Evolutionary conservation across 1,140 invertebrate species (phyloP).

Genomic region (Venustaconcha ellipsiformis): DNA sequence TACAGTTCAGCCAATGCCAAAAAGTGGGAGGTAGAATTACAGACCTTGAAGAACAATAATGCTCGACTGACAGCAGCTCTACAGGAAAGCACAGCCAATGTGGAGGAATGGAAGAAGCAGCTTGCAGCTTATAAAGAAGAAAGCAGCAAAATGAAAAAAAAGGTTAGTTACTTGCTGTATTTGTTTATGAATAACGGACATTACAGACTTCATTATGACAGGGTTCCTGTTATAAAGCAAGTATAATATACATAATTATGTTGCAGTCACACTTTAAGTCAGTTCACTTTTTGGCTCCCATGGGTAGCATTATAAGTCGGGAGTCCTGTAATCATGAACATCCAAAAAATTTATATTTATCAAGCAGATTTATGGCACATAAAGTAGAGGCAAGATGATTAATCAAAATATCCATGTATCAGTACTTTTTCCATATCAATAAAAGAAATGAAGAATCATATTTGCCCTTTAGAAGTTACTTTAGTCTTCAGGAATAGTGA

Average conservation of each 20-base stretch:
- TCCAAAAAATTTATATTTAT: no score
- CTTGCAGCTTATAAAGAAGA: constrained; percentile 96
- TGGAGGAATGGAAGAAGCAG: constrained; percentile 98
- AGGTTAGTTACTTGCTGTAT: constrained; percentile 56
- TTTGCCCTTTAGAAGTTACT: no score
- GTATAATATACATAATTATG: background rate
- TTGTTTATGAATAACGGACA: background rate
- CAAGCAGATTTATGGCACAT: no score
- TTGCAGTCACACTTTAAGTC: background rate
- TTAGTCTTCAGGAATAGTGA: no score
- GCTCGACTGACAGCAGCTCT: constrained; percentile 92
- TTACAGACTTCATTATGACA: background rate
- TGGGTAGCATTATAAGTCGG: no score
- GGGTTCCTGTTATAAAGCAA: background rate
- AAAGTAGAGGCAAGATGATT: no score
- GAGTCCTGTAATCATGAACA: no score
- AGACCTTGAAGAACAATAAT: constrained; percentile 97
- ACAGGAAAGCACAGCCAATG: constrained; percentile 97
- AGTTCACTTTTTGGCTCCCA: background rate
- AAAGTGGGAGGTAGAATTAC: constrained; percentile 98
- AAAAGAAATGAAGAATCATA: no score
- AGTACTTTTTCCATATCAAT: no score
- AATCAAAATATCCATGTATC: no score
- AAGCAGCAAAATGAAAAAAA: constrained; percentile 88
- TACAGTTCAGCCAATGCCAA: constrained; percentile 94